phyloP scores from a whole-genome alignment of 1,140 invertebrate species.

The Maconellicoccus hirsutus region DNA sequence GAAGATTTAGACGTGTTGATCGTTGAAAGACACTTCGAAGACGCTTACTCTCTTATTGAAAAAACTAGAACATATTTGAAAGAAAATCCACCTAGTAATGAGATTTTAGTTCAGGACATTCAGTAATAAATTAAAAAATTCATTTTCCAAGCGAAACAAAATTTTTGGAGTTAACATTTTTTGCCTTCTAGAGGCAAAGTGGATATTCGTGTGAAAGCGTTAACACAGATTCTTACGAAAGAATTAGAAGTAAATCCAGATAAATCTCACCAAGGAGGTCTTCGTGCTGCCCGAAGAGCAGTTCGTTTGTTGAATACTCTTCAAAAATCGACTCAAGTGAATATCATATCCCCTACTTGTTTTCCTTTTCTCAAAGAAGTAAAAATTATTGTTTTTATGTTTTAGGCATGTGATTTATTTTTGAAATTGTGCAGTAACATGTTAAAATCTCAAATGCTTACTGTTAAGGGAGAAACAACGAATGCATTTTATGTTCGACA shows the following conservation, averaged over 20 bases:
- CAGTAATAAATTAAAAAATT: conserved; percentile 16
- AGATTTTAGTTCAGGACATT: conserved; percentile 25
- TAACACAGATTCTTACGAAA: conserved; percentile 75
- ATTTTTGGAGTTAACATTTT: too few species aligned
- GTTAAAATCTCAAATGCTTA: conserved; percentile 67
- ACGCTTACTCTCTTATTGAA: conserved; percentile 76
- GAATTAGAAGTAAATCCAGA: conserved; percentile 79
- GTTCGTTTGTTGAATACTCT: conserved; percentile 78
- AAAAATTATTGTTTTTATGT: conserved; percentile 24
- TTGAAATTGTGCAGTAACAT: conserved; percentile 71
- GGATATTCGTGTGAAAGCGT: conserved; percentile 57
- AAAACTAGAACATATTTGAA: conserved; percentile 48
- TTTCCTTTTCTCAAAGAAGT: too few species aligned
- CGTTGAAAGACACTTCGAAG: conserved; percentile 94
- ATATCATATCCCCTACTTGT: conserved; percentile 9
- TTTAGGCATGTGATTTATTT: conserved; percentile 70
- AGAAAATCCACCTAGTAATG: conserved; percentile 26
- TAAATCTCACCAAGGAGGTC: conserved; percentile 83
- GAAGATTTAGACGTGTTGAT: conserved; percentile 94
- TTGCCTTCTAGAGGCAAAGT: conserved; percentile 48
- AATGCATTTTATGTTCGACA: conserved; percentile 73
- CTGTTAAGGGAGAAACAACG: conserved; percentile 77
- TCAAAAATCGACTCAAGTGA: conserved; percentile 56
- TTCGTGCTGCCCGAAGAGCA: conserved; percentile 71
- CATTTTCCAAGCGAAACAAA: too few species aligned